Evolutionary conservation across 2,888 invertebrate genomes (phyloP), one percentile per base, ranked within the genome.

Genomic region (Rhamphomyia laevipes): DNA sequence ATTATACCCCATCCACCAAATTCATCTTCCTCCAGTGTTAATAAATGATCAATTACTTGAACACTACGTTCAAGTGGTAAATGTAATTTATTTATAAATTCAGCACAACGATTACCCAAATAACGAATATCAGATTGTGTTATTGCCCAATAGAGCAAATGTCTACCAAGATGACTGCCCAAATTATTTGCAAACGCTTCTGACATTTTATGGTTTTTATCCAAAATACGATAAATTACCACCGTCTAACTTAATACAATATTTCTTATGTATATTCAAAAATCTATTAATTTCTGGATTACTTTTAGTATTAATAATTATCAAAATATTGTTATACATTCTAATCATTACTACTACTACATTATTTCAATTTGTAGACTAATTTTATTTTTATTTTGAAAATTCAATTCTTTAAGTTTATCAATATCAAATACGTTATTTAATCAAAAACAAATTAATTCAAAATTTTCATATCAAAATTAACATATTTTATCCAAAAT

Each of bases 41-140:
- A 76, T 44, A 84, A 73, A 61, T 80, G 80, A 68, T 84, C 83
- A 63, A 84, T 74, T 60, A 83, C 78, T 57, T 70, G 69, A 49
- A 71, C 70, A 51, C 72, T 71, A 51, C 71, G 64, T 50, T 72
- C 72, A 55, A 70, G 63, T 53, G 69, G 71, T 53, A 62, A 67
- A 58, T 72, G 67, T 57, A 71, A 65, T 61, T 69, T 68, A 50
- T 68, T 66, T 5, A 70, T 63, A 33, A 74, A 68, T 59, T 76
- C 73, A 41, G 78, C 77, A 61, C 77, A 79, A 70, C 80, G 76
- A 69, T 80, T 77, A 60, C 80, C 72, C 61, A 80, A 73, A 61
- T 77, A 75, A 64, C 78, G 73, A 50, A 78, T 66, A 62, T 80
- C 77, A 27, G 77, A 76, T 63, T 77, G 79, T 50, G 76, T 76